Percentiles rank a stretch among this genome's conserved stretches.
These are phyloP conservation scores for Cremastobaeus sp. DNA, from an alignment of 2,888 invertebrate species.

Conservation along the genomic window DNA sequence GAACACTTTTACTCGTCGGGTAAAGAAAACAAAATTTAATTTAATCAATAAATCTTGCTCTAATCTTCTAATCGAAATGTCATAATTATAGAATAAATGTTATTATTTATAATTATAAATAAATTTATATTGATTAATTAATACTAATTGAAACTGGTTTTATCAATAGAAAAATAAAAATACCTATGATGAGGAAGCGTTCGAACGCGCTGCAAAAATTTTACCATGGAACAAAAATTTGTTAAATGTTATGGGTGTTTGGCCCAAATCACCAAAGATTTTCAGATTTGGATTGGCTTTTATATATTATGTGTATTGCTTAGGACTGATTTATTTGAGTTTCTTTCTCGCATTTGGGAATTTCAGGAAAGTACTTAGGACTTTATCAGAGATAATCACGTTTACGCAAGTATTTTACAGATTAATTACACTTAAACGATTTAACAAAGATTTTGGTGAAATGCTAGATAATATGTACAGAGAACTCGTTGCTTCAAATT, in stretches of 20 bases:
- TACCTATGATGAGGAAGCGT: constrained; percentile 49
- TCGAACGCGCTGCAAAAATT: constrained; percentile 61
- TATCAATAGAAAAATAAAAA: constrained; percentile 12
- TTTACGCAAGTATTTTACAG: constrained; percentile 61
- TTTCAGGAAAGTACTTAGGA: constrained; percentile 41
- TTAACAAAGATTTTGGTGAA: constrained; percentile 54
- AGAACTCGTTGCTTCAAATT: constrained; percentile 47
- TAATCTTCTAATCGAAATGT: too few relatives aligned
- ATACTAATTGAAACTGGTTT: too few relatives aligned
- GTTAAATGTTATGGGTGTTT: constrained; percentile 66
- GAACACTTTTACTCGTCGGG: too few relatives aligned
- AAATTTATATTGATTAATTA: too few relatives aligned
- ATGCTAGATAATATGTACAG: constrained; percentile 52
- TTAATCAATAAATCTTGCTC: too few relatives aligned
- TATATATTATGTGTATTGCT: constrained; percentile 65
- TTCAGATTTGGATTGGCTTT: constrained; percentile 63
- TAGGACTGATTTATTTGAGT: constrained; percentile 67
- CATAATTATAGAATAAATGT: too few relatives aligned
- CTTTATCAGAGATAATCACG: constrained; percentile 60
- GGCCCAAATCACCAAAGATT: constrained; percentile 64
- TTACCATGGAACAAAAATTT: constrained; percentile 66
- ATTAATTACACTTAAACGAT: constrained; percentile 56
- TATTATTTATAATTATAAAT: too few relatives aligned
- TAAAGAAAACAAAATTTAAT: too few relatives aligned
- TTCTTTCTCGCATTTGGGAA: constrained; percentile 63